Conservation (phyloP, 2,113 vertebrate species). For the Copsychus sechellarum region DNA sequence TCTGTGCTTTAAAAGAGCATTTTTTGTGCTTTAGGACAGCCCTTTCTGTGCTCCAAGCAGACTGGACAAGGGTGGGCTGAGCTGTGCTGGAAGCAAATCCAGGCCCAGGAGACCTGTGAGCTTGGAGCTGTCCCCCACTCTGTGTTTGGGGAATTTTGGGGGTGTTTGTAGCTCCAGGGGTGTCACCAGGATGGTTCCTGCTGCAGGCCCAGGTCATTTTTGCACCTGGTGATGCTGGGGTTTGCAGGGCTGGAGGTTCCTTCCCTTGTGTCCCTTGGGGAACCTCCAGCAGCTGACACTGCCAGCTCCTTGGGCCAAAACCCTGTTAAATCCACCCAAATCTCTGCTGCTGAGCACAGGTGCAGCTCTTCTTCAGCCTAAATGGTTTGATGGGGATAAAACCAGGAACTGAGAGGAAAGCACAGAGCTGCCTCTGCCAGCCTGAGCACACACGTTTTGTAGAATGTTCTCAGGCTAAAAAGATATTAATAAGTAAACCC, state of each 20-base stretch:
- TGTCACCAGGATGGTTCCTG: background rate
- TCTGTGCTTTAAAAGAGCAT: no score
- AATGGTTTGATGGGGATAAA: background rate
- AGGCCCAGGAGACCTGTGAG: background rate
- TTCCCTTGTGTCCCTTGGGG: no score
- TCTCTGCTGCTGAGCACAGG: no score
- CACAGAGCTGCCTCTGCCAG: background rate
- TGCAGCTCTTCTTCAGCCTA: background rate
- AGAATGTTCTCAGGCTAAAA: background rate
- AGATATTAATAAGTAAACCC: background rate
- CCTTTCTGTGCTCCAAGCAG: accelerated
- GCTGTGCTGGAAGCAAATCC: background rate
- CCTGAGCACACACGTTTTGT: background rate
- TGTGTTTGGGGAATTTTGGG: background rate
- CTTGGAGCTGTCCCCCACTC: accelerated
- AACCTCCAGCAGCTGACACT: no score
- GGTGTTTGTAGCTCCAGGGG: background rate
- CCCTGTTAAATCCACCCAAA: no score
- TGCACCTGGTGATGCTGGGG: accelerated
- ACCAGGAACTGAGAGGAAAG: background rate
- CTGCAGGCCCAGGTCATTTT: background rate
- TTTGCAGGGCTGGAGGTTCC: background rate
- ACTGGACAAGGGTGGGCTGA: background rate
- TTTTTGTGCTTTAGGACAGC: no score
- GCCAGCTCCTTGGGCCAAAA: no score